Evolutionary conservation across 2,888 invertebrate genomes (phyloP).

Genomic region (Ophion obscuratus): DNA sequence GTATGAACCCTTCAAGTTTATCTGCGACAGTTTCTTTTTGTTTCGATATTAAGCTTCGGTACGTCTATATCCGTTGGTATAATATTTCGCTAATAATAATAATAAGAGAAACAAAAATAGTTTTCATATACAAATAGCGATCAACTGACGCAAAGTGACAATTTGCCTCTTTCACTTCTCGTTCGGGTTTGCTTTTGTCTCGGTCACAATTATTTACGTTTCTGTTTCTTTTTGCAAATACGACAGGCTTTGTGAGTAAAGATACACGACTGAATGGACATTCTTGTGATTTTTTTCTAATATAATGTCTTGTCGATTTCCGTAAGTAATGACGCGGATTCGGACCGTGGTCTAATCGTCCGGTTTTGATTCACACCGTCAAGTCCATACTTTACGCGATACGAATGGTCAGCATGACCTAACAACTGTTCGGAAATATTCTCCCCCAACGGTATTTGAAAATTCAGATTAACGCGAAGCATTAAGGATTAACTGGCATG

Average conservation of each 20-base stretch:
- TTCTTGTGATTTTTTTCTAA: no score
- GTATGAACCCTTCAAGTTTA: constrained; percentile 42
- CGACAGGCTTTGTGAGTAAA: background rate
- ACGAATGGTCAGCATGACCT: background rate
- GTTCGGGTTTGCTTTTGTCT: constrained; percentile 3
- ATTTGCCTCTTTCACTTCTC: constrained; percentile 36
- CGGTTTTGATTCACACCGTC: constrained; percentile 38
- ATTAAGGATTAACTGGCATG: no score
- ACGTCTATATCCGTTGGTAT: constrained; percentile 38
- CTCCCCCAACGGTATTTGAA: background rate
- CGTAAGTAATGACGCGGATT: no score
- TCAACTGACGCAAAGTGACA: constrained; percentile 48
- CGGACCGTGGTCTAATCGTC: no score
- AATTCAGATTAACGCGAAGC: no score
- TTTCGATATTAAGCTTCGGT: constrained; percentile 26
- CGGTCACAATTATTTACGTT: constrained; percentile 6
- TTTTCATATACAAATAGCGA: constrained; percentile 62
- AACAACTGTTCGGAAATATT: background rate
- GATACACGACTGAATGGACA: no score
- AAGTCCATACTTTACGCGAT: constrained; percentile 54
- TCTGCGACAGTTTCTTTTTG: background rate
- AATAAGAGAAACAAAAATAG: constrained; percentile 23
- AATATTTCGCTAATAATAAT: constrained; percentile 47
- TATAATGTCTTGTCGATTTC: no score
- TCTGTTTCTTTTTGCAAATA: constrained; percentile 13